Evolutionary conservation across 2,888 invertebrate species (phyloP).

Genomic region (Thysanoteuthis rhombus): DNA sequence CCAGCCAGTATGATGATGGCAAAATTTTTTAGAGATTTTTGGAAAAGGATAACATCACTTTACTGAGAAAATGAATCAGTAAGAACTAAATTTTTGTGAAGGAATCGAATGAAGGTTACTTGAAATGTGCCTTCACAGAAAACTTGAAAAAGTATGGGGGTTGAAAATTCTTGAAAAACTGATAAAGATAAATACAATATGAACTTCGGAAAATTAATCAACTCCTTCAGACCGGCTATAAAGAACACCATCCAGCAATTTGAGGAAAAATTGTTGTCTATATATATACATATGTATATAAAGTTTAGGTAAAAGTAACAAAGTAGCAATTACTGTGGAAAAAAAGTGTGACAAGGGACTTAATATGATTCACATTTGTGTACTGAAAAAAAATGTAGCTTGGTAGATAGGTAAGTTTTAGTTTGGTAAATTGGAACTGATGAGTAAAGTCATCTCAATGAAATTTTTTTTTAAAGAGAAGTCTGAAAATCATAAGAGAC

Average conservation of each 20-base stretch:
- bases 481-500: background rate
- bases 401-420: background rate
- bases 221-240: too few species aligned
- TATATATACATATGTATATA: too few species aligned
- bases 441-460: background rate
- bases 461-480: background rate
- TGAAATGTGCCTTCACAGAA: too few species aligned
- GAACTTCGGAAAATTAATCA: too few species aligned
- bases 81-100: too few species aligned
- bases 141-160: background rate
- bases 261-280: background rate
- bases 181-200: too few species aligned
- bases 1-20: too few species aligned
- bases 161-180: too few species aligned
- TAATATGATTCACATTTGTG: background rate
- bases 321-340: background rate
- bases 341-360: background rate
- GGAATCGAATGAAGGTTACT: background rate
- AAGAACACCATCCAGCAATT: too few species aligned
- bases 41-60: too few species aligned
- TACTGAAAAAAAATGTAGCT: background rate
- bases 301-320: background rate
- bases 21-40: too few species aligned
- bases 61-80: too few species aligned
- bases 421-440: background rate